These are phyloP conservation scores for Trissoscelio sp. DNA, from an alignment of 2,888 invertebrate genomes.

Conservation along the genomic window DNA sequence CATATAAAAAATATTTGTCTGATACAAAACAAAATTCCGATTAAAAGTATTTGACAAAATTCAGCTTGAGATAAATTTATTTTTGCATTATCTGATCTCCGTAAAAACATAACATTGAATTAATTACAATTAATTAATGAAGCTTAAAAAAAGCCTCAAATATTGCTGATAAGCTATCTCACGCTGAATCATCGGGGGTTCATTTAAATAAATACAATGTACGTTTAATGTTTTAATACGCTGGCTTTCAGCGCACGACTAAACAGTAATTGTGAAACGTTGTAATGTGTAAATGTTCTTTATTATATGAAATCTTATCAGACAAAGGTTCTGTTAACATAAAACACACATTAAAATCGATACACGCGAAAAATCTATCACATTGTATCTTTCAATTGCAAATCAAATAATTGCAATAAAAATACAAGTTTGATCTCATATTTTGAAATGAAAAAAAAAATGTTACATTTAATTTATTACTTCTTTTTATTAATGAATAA, in stretches of 20 bases:
- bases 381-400: background rate
- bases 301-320: conserved; percentile 53
- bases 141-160: background rate
- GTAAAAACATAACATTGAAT: background rate
- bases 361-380: conserved; percentile 32
- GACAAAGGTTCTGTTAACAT: conserved; percentile 51
- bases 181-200: conserved; percentile 4
- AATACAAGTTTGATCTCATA: no score
- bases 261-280: conserved; percentile 51
- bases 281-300: conserved; percentile 36
- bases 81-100: background rate
- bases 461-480: no score
- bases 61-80: background rate
- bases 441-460: no score
- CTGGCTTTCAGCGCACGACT: conserved; percentile 31
- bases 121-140: conserved; percentile 28
- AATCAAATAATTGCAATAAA: conserved; percentile 17
- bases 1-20: no score
- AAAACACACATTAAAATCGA: conserved; percentile 54
- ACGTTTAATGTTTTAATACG: conserved; percentile 37
- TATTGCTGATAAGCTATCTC: conserved; percentile 1
- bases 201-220: conserved; percentile 39
- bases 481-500: no score
- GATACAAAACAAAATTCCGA: no score
- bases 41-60: background rate